Percentiles rank a stretch among this genome's conserved stretches.
phyloP scores from a whole-genome alignment of 2,888 invertebrate genomes.

The Drosophila infuscata region DNA sequence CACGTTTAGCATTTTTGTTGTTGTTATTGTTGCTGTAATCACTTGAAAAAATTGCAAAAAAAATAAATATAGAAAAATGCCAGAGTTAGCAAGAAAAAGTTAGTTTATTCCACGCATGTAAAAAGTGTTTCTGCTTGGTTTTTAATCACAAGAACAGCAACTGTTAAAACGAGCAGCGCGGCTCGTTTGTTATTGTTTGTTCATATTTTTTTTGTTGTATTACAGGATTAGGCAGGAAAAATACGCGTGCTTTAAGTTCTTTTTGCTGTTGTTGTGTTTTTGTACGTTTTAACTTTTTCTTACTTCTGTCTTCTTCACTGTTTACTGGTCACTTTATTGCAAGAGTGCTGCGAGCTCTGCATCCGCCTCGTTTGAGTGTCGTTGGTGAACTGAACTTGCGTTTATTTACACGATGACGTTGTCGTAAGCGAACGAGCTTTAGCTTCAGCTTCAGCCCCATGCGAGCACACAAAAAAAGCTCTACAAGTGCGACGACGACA shows the following conservation, averaged over 20 bases:
- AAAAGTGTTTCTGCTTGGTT: slow-evolving; percentile 15
- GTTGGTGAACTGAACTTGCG: slow-evolving; percentile 77
- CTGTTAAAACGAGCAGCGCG: not conserved
- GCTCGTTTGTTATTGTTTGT: slow-evolving; percentile 21
- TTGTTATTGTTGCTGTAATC: slow-evolving; percentile 31
- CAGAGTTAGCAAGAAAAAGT: slow-evolving; percentile 36
- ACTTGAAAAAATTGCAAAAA: slow-evolving; percentile 55
- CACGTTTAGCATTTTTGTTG: slow-evolving; percentile 31
- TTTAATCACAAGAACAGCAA: slow-evolving; percentile 12
- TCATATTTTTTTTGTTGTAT: slow-evolving; percentile 21
- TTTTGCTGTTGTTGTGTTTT: slow-evolving; percentile 19
- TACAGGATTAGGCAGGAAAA: slow-evolving; percentile 22
- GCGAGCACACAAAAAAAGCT: slow-evolving; percentile 48
- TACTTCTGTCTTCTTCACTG: slow-evolving; percentile 47
- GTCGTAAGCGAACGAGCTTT: slow-evolving; percentile 46
- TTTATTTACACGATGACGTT: slow-evolving; percentile 63
- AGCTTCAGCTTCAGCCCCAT: slow-evolving; percentile 43
- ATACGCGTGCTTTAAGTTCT: slow-evolving; percentile 28
- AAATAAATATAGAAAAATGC: slow-evolving; percentile 19
- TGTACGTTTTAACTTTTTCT: slow-evolving; percentile 34
- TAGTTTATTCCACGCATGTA: slow-evolving; percentile 47
- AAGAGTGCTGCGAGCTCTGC: slow-evolving; percentile 55
- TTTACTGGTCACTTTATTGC: slow-evolving; percentile 43
- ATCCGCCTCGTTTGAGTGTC: slow-evolving; percentile 76
- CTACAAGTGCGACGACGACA: slow-evolving; percentile 55